Percentiles rank a stretch among this genome's conserved stretches.
These are phyloP conservation scores for Propithecus perrieri DNA, from an alignment of 2,797 vertebrate species.

Conservation along the genomic window DNA sequence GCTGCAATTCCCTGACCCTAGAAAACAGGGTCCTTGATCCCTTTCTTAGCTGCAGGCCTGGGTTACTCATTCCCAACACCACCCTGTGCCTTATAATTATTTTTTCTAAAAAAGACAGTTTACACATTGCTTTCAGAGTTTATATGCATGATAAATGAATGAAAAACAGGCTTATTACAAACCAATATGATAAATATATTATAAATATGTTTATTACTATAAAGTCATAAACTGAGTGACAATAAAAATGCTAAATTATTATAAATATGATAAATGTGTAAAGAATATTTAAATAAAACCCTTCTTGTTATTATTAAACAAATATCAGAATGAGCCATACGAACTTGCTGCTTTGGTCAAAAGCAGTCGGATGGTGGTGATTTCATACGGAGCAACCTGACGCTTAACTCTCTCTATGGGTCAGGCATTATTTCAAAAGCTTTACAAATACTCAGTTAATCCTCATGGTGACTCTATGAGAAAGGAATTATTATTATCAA, in stretches of 20 bases:
- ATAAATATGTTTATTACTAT: neutral
- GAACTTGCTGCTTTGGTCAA: neutral
- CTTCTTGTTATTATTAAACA: conserved; percentile 2
- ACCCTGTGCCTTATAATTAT: no score
- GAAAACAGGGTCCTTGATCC: neutral
- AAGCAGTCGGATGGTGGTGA: neutral
- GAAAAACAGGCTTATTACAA: neutral
- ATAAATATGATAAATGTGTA: neutral
- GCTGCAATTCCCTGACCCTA: neutral
- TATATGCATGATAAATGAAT: neutral
- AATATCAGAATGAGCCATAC: neutral
- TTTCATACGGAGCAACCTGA: neutral
- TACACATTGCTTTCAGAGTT: neutral
- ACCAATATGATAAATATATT: neutral
- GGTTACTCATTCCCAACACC: neutral
- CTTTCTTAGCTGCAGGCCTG: neutral
- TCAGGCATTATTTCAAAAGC: neutral
- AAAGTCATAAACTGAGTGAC: neutral
- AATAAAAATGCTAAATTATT: neutral
- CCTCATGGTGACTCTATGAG: neutral
- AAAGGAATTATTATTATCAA: neutral
- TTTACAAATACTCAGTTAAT: neutral
- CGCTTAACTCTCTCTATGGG: neutral
- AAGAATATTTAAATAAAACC: neutral
- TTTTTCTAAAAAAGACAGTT: neutral